phyloP scores from a whole-genome alignment of 2,888 invertebrate species.

The Amiota minor region DNA sequence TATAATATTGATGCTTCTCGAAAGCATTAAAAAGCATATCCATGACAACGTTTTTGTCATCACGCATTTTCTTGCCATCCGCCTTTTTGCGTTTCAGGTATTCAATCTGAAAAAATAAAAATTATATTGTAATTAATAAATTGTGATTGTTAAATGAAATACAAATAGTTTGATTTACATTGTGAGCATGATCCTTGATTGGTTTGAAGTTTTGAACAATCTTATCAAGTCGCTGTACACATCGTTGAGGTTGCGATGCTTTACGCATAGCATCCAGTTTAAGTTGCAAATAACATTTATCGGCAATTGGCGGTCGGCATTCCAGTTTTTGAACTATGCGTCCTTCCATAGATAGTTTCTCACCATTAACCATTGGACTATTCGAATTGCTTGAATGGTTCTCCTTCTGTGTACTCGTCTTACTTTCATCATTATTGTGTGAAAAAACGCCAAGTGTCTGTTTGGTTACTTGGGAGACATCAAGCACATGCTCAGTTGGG shows the following conservation, averaged over 20 bases:
- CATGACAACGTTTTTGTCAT: conserved; percentile 95
- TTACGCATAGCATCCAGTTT: conserved; percentile 90
- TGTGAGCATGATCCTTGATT: conserved; percentile 91
- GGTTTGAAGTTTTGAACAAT: conserved; percentile 94
- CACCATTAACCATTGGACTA: conserved; percentile 79
- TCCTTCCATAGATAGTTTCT: conserved; percentile 92
- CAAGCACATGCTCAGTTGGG: conserved; percentile 92
- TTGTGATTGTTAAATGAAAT: background rate
- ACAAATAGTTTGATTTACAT: conserved; percentile 79
- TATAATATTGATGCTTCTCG: conserved; percentile 99
- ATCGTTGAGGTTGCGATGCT: conserved; percentile 88
- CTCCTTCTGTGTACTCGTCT: conserved; percentile 48
- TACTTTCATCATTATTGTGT: conserved; percentile 80
- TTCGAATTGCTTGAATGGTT: conserved; percentile 75
- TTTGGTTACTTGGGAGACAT: conserved; percentile 90
- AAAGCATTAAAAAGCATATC: conserved; percentile 98
- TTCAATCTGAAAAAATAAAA: conserved; percentile 80
- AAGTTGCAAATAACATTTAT: conserved; percentile 90
- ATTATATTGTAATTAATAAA: background rate
- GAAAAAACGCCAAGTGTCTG: conserved; percentile 97
- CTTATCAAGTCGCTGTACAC: conserved; percentile 89
- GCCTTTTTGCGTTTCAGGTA: conserved; percentile 92
- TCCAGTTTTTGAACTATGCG: conserved; percentile 96
- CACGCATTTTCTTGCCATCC: conserved; percentile 95
- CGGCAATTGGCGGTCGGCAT: conserved; percentile 90